Evolutionary conservation across 1,140 invertebrate species (phyloP).

Genomic region (Megalonaias nervosa): DNA sequence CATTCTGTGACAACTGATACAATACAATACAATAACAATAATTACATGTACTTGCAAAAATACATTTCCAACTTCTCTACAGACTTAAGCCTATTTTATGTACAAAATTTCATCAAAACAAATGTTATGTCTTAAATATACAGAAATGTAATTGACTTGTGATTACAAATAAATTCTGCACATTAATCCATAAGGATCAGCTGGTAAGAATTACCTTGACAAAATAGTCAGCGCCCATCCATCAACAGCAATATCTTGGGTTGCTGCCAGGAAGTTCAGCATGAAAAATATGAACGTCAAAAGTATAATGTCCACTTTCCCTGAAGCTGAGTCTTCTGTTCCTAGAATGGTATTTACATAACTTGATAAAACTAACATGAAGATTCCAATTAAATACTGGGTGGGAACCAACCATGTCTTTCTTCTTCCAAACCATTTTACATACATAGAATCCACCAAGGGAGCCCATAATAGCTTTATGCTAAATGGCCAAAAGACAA

Average conservation of each 20-base stretch:
- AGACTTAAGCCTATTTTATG: neutral
- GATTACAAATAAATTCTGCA: neutral
- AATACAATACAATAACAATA: no score
- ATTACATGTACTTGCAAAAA: no score
- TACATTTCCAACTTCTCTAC: neutral
- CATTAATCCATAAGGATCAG: neutral
- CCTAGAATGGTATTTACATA: constrained; percentile 53
- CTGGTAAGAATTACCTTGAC: constrained; percentile 78
- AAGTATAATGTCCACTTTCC: constrained; percentile 83
- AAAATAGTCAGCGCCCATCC: constrained; percentile 99
- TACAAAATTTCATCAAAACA: neutral
- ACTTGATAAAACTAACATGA: constrained; percentile 64
- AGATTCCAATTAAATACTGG: constrained; percentile 80
- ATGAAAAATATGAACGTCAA: constrained; percentile 92
- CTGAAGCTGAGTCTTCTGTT: constrained; percentile 33
- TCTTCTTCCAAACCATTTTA: constrained; percentile 86
- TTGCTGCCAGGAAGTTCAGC: constrained; percentile 97
- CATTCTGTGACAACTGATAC: no score
- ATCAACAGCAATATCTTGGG: constrained; percentile 99
- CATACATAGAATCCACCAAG: constrained; percentile 94
- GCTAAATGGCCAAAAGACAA: constrained; percentile 97
- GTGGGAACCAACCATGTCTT: constrained; percentile 98
- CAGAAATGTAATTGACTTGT: neutral
- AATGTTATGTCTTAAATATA: neutral
- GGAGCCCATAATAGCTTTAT: constrained; percentile 99